phyloP scores from a whole-genome alignment of 2,113 vertebrate genomes.

The Cavia porcellus region DNA sequence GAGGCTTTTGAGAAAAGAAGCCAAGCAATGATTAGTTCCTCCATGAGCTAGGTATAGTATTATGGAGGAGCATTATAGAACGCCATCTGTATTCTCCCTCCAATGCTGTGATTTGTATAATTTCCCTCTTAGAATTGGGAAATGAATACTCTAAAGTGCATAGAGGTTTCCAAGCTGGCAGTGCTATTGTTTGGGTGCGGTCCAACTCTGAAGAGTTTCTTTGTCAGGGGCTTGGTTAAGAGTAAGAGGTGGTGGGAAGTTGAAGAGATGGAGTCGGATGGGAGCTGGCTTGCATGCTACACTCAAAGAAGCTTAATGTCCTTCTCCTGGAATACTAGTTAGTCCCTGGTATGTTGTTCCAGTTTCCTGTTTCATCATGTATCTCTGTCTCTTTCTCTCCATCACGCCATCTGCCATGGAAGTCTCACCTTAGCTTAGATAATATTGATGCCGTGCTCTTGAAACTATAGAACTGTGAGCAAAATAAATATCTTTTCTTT shows the following conservation, averaged over 20 bases:
- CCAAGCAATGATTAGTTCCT: not conserved
- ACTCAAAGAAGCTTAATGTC: not conserved
- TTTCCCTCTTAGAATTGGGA: not conserved
- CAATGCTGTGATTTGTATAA: not conserved
- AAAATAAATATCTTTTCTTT: not conserved
- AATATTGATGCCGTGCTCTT: not conserved
- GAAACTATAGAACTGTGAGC: not conserved
- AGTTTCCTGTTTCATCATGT: not conserved
- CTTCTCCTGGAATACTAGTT: not conserved
- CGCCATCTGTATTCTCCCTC: not conserved
- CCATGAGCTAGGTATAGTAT: not conserved
- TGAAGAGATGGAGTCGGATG: not conserved
- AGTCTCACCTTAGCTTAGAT: not conserved
- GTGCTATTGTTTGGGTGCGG: not conserved
- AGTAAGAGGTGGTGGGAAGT: not conserved
- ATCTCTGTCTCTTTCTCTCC: not conserved
- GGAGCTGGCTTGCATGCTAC: not conserved
- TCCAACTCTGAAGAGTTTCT: not conserved
- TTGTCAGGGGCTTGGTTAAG: too few species aligned
- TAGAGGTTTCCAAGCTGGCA: not conserved
- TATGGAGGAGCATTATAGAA: not conserved
- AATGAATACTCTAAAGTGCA: not conserved
- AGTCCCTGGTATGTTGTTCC: not conserved
- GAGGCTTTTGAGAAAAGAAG: not conserved
- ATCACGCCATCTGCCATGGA: not conserved